Evolutionary conservation across 2,888 invertebrate species (phyloP), one percentile per base, ranked within the genome.

Genomic region (Stictocephala bisonia): DNA sequence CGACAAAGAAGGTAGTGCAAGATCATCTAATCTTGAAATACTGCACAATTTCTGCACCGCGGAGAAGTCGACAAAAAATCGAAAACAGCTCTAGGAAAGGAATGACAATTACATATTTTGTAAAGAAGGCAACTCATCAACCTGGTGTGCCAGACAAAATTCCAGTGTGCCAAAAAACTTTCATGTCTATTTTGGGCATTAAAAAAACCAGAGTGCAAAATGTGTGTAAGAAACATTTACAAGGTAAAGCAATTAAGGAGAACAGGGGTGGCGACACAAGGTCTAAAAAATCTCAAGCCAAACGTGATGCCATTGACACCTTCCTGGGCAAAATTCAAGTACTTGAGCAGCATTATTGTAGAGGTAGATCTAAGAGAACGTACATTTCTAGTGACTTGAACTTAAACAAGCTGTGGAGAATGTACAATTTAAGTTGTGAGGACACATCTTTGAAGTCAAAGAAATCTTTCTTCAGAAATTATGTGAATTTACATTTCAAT

Each of bases 51-150:
- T 53, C 7, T 35, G 11, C 20, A 20, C 69, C 69, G 20, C 29
- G 20, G 53, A 51, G 69, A 53, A 53, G 51, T 53, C 27, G 69
- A 18, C 31, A 27, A 51, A 13, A 20, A 13, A 51, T 53, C 51
- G 53, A 69, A 69, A 53, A 69, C 53, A 69, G 69, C 53, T 69
- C 69, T 18, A 69, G 53, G 26, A 69, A 69, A 69, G 51, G 69
- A 53, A 69, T 69, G 51, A 31, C 31, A 6, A 35, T 69, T 51
- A 26, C 29, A 31, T 69, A 69, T 31, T 53, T 13, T 29, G 35
- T 69, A 35, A 69, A 69, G 29, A 53, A 69, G 31, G 69, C 69
- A 22, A 69, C 69, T 31, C 51, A 53, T 6, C 18, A 35, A 35
- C 51, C 35, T 15, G 69, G 69, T 27, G 35, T 18, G 20, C 31